Percentiles rank a stretch among this genome's conserved stretches.
Conservation (phyloP, 2,888 invertebrate genomes). For the Hirtodrosophila confusa region DNA sequence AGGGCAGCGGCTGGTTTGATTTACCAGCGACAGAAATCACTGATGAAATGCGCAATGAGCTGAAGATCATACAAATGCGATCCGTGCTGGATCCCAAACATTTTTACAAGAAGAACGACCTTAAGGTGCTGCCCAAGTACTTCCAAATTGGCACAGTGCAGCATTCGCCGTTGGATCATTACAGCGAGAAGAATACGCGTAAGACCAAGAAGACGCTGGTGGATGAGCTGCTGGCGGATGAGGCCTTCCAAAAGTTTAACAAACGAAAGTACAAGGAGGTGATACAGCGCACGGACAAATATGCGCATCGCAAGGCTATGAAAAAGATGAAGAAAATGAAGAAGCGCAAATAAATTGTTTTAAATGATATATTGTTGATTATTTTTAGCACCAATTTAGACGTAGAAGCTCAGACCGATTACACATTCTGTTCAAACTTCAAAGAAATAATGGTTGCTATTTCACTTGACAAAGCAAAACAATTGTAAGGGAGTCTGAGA, state of each 20-base stretch:
- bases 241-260: slow-evolving; percentile 92
- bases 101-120: slow-evolving; percentile 97
- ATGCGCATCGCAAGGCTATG: slow-evolving; percentile 90
- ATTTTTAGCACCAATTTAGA: too few species aligned
- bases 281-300: slow-evolving; percentile 87
- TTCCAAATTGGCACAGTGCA: slow-evolving; percentile 94
- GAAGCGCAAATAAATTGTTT: slow-evolving; percentile 67
- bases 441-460: too few species aligned
- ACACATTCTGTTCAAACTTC: too few species aligned
- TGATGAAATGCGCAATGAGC: slow-evolving; percentile 93
- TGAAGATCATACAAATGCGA: slow-evolving; percentile 96
- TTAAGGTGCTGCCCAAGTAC: slow-evolving; percentile 94
- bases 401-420: too few species aligned
- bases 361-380: too few species aligned
- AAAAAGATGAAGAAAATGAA: slow-evolving; percentile 88
- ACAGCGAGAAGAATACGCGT: slow-evolving; percentile 91
- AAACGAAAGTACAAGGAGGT: slow-evolving; percentile 92
- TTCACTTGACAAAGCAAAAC: too few species aligned
- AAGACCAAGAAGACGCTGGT: slow-evolving; percentile 95
- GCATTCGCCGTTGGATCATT: slow-evolving; percentile 94
- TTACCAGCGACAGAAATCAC: slow-evolving; percentile 95
- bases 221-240: slow-evolving; percentile 96
- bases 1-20: slow-evolving; percentile 95
- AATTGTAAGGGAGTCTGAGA: too few species aligned
- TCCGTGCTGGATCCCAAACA: slow-evolving; percentile 95